phyloP scores from a whole-genome alignment of 1,140 invertebrate genomes.

The Drosophila tristis region DNA sequence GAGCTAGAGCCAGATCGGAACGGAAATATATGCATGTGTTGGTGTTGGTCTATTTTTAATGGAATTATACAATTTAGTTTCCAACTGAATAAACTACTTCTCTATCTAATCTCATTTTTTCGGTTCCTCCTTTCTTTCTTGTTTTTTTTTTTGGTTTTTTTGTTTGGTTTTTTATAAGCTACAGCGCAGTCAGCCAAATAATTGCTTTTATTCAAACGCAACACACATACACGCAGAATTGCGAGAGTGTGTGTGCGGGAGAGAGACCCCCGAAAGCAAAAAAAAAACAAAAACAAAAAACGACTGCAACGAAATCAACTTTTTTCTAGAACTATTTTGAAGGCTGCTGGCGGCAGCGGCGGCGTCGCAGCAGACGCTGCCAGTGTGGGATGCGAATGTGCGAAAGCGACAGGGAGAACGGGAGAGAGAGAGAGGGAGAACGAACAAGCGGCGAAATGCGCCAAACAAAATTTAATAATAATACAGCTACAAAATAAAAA shows the following conservation, averaged over 20 bases:
- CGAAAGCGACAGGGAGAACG: not conserved
- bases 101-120: slow-evolving; percentile 71
- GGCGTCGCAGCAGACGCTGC: not conserved
- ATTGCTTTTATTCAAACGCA: slow-evolving; percentile 66
- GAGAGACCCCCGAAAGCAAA: slow-evolving; percentile 22
- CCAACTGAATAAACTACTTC: slow-evolving; percentile 76
- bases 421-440: slow-evolving; percentile 20
- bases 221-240: slow-evolving; percentile 23
- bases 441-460: slow-evolving; percentile 51
- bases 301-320: slow-evolving; percentile 43
- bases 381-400: not conserved
- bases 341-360: slow-evolving; percentile 30
- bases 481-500: slow-evolving; percentile 52
- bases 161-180: slow-evolving; percentile 38
- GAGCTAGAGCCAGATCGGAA: too few species aligned
- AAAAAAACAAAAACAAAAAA: slow-evolving; percentile 24
- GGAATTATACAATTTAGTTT: slow-evolving; percentile 49
- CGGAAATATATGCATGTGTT: not conserved
- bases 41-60: slow-evolving; percentile 39
- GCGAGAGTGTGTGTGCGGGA: slow-evolving; percentile 2
- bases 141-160: slow-evolving; percentile 40
- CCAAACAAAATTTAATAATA: slow-evolving; percentile 80
- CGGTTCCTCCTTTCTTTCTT: slow-evolving; percentile 37
- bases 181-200: slow-evolving; percentile 72
- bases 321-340: slow-evolving; percentile 78